Evolutionary conservation across 2,888 invertebrate species (phyloP), one percentile per base, ranked within the genome.

Genomic region (Gastracanthus pulcherrimus): DNA sequence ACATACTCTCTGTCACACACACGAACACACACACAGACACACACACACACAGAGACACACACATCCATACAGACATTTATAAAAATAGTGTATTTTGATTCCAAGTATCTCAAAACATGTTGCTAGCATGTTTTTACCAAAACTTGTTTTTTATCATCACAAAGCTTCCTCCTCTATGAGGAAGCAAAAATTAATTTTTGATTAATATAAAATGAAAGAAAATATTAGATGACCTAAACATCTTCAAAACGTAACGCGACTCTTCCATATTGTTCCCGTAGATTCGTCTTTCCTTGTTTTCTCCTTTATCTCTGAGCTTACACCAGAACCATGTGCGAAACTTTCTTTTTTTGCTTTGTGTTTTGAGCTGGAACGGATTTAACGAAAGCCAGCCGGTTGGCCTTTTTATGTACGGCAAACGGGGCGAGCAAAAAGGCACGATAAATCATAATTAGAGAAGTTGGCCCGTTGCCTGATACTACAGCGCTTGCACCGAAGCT

Each of bases 361-460:
- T 70, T 51, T 51, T 62, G 62, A 29, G 51, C 58, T 58, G 23
- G 36, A 64, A 51, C 19, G 51, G 80, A 75, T 80, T 70, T 75
- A 51, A 51, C 45, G 23, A 75, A 75, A 51, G 38, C 41, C 29
- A n/a, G 38, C n/a, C 5, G 29, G n/a, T 41, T 51, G 29, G 13
- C 13, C 19, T 80, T 31, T 60, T 45, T 62, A 55, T 31, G 26
- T 66, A 31, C 55, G 29, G 26, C n/a, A 58, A 31, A 58, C 26
- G 34, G 11, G 19, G 38, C 38, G 31, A 29, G 41, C 23, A 48
- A 36, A 58, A 13, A 71, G 58, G 16, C 2, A 64, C 72, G 67
- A 76, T 81, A 80, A 77, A 80, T 83, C 81, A 81, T 76, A 83
- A 83, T 83, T 82, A 82, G 67, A 41, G 19, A 38, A 66, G 72